Evolutionary conservation across 2,797 vertebrate genomes (phyloP), one percentile per base, ranked within the genome.

Genomic region (Acipenser ruthenus): DNA sequence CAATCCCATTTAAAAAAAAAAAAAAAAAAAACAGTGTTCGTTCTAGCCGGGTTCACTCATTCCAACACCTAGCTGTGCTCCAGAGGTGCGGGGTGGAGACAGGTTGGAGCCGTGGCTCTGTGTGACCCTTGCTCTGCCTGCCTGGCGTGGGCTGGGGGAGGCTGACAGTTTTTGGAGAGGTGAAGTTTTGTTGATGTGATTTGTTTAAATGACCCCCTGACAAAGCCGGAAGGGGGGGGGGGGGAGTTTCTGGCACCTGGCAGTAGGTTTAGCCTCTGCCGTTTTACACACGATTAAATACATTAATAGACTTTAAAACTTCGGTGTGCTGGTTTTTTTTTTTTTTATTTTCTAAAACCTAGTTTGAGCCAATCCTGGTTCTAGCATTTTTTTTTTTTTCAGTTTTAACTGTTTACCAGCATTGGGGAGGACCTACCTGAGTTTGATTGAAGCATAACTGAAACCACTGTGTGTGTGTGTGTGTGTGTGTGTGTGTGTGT

Each of bases 181-280:
- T 61, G 59, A 59, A 69, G 69, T 59, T 59, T 68, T 65, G 48
- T 69, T 76, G 72, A 76, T 53, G 72, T 72, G 69, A 74, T 76
- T 37, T 73, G 70, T 69, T 74, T 70, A 72, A 74, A 76, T 72
- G 68, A 76, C 72, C 74, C 71, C 72, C 74, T 76, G 72, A 71
- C 69, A 72, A 74, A 65, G 58, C 66, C n/a, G n/a, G n/a, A n/a
- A n/a, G n/a, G n/a, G n/a, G n/a, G n/a, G n/a, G n/a, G n/a, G n/a
- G n/a, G n/a, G n/a, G n/a, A n/a, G 18, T 50, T 72, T 62, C 70
- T 72, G 70, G 69, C 72, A 74, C 72, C 70, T 72, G 70, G 69
- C 72, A 74, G 70, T 62, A 61, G 55, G 51, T 64, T 63, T 37
- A 37, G 2, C 23, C 2, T 37, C 23, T 37, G 23, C 1, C 37